Percentiles rank a stretch among this genome's conserved stretches.
Evolutionary conservation across 2,888 invertebrate species (phyloP).

Genomic region (Exephanes ischioxanthus): DNA sequence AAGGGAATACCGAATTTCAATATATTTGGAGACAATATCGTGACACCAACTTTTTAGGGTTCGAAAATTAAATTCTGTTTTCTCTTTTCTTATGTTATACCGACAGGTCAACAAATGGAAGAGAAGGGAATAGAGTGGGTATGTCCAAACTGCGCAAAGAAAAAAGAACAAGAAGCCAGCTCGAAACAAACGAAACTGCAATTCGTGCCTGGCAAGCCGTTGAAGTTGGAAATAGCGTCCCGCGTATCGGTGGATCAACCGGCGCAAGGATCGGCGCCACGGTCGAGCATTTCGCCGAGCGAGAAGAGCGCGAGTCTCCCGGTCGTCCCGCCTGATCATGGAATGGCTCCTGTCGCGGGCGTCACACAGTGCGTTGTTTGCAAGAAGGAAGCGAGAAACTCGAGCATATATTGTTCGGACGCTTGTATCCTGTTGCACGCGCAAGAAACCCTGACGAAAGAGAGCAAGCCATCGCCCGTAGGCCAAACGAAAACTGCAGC

Average conservation of each 20-base stretch:
- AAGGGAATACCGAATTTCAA: too few relatives aligned
- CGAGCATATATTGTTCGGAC: slow-evolving; percentile 95
- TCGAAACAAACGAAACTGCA: slow-evolving; percentile 52
- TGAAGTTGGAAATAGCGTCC: slow-evolving; percentile 34
- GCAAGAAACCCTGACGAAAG: slow-evolving; percentile 86
- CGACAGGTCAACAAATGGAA: slow-evolving; percentile 93
- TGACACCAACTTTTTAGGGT: background rate
- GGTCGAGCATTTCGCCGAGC: slow-evolving; percentile 16
- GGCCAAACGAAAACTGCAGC: slow-evolving; percentile 73
- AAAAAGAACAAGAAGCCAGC: slow-evolving; percentile 80
- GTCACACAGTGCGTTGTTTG: slow-evolving; percentile 90
- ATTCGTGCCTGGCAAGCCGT: slow-evolving; percentile 28
- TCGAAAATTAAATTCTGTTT: background rate
- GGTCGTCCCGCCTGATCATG: slow-evolving; percentile 28
- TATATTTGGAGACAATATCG: too few relatives aligned
- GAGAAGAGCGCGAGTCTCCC: slow-evolving; percentile 40
- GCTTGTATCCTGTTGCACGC: slow-evolving; percentile 95
- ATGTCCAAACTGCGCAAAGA: slow-evolving; percentile 93
- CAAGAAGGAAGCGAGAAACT: slow-evolving; percentile 91
- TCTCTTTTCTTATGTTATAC: background rate
- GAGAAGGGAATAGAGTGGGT: slow-evolving; percentile 95
- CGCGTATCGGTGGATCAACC: slow-evolving; percentile 26
- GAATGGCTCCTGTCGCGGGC: slow-evolving; percentile 53
- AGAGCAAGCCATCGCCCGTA: slow-evolving; percentile 74
- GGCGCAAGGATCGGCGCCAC: slow-evolving; percentile 8